A percentile compares a stretch with the other conserved stretches of the same genome.
Evolutionary conservation across 2,113 vertebrate species (phyloP).

Genomic region (Manacus vitellinus): DNA sequence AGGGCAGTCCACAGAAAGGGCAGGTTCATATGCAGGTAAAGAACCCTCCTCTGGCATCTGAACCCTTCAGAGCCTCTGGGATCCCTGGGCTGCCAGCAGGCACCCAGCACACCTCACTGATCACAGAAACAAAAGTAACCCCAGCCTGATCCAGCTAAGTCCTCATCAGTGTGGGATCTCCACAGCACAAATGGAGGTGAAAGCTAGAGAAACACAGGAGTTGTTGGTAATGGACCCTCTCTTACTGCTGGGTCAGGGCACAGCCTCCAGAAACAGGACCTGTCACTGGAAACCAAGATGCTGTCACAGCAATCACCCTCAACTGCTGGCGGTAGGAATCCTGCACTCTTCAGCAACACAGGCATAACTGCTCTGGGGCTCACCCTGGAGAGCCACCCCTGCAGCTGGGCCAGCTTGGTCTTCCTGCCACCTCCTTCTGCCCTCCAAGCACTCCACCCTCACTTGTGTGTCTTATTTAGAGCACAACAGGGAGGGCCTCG

Average conservation of each 20-base stretch:
- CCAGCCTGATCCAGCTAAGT: background rate
- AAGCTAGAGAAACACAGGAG: background rate
- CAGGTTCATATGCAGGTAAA: fast-evolving
- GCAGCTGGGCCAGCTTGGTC: background rate
- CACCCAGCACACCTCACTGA: background rate
- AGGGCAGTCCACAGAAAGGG: background rate
- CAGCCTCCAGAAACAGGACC: background rate
- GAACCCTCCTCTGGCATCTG: background rate
- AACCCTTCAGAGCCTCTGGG: background rate
- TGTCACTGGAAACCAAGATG: background rate
- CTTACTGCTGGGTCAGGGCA: background rate
- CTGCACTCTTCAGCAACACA: background rate
- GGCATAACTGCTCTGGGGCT: background rate
- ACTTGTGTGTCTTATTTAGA: background rate
- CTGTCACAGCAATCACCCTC: background rate
- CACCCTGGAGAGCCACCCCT: background rate
- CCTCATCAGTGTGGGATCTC: background rate
- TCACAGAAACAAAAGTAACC: background rate
- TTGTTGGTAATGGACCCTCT: background rate
- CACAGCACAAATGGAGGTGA: background rate
- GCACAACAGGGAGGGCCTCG: background rate
- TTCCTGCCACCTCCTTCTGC: background rate
- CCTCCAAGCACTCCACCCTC: background rate
- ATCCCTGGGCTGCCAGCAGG: background rate
- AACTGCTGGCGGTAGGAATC: background rate